Base-by-base conservation (phyloP, 30 jellyfish, hydroid and myxozoan genomes). In the Chironex yamaguchii region DNA sequence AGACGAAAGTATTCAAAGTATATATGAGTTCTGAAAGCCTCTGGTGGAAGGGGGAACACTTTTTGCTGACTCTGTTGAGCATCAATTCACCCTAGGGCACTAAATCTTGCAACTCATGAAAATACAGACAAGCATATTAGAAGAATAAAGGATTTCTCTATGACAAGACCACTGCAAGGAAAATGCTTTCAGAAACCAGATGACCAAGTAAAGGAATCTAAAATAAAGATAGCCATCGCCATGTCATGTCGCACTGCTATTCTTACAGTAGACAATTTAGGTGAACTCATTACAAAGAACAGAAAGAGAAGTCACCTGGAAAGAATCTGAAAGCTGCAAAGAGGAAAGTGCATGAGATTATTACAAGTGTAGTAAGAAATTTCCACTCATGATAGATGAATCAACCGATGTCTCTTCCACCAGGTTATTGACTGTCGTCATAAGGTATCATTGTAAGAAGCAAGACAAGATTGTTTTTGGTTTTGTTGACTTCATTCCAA, bases 201-300 rank as follows among this genome's bases (percentile, higher is more conserved):
- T 81, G 25, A 68, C 81, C 88, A 53, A 13, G 49, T 3, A 71
- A 84, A 34, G 58, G 71, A 28, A 80, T 29, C 17, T 67, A 65
- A 58, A 31, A 64, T 48, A 53, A 84, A 0, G 81, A 71, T 68
- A 50, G 69, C 36, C 25, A 31, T 0, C 81, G 89, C 29, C 33
- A 76, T 87, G 33, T 12, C 92, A 20, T 87, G 92, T 49, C 96
- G 78, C 58, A 31, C 79, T 34, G 88, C 96, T 0, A 69, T 76
- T 24, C 24, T 36, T 24, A 63, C 92, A 21, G 50, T 87, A 42
- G 93, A 77, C 83, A 91, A 87, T 52, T 36, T 87, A 4, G 83
- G 86, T 13, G 96, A 87, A 69, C 29, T 87, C 11, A 58, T 87
- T 17, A 29, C 68, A 36, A 50, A 23, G 62, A 66, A 65, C n/a